A percentile compares a stretch with the other conserved stretches of the same genome.
These are phyloP conservation scores for Cervus canadensis DNA, from an alignment of 2,113 vertebrate genomes.

Conservation along the genomic window DNA sequence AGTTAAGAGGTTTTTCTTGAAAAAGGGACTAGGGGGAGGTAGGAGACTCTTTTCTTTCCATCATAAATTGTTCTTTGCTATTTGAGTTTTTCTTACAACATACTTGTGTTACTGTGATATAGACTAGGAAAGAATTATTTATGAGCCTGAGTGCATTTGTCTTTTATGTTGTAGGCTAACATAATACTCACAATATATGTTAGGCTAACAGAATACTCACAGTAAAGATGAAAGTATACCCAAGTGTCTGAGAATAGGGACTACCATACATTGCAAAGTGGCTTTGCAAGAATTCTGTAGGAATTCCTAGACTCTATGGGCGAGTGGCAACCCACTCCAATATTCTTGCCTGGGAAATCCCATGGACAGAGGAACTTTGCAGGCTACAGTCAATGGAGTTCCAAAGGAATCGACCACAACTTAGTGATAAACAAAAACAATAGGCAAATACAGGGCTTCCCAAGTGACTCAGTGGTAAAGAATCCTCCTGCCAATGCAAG, in stretches of 20 bases:
- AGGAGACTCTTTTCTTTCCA: slow-evolving; percentile 2
- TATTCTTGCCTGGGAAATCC: neutral
- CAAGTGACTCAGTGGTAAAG: neutral
- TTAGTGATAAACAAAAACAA: neutral
- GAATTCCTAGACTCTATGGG: neutral
- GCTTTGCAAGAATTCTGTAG: neutral
- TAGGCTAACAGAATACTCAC: neutral
- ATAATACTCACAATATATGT: neutral
- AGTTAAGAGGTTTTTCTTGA: slow-evolving; percentile 11
- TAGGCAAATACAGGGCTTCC: neutral
- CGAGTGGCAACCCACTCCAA: neutral
- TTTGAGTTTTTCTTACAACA: neutral
- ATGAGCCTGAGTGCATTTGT: neutral
- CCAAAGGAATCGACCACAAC: neutral
- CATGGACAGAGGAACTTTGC: neutral
- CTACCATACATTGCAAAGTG: neutral
- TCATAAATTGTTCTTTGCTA: neutral
- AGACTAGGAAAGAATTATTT: neutral
- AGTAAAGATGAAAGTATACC: neutral
- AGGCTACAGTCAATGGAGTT: neutral
- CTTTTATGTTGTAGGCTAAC: neutral
- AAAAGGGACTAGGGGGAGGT: neutral
- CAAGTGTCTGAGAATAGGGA: neutral
- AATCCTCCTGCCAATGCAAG: neutral
- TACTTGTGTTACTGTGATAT: neutral